A percentile compares a stretch with the other conserved stretches of the same genome.
Conservation (phyloP, 2,797 vertebrate species). For the Arrhamphus sclerolepis region DNA sequence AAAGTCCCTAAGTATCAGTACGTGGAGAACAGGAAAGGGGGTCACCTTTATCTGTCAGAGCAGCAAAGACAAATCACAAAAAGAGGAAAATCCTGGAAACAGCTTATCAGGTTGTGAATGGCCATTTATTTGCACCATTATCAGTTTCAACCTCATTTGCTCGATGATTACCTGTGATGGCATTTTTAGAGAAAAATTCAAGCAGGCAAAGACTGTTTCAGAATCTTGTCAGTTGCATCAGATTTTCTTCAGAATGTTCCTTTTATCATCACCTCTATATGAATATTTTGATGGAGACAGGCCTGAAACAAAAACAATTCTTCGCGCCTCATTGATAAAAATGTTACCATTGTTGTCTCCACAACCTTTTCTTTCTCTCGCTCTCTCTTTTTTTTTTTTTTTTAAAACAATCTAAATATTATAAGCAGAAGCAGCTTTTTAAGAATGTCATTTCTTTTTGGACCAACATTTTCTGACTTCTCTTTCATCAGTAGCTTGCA, state of each 20-base stretch:
- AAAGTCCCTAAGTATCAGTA: slow-evolving; percentile 43
- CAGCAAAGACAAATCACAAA: slow-evolving; percentile 39
- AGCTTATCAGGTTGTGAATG: slow-evolving; percentile 40
- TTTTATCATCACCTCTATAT: too few relatives aligned
- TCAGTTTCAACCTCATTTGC: slow-evolving; percentile 6
- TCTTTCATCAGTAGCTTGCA: too few relatives aligned
- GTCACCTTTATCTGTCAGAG: slow-evolving; percentile 43
- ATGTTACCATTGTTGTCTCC: too few relatives aligned
- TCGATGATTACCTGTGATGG: too few relatives aligned
- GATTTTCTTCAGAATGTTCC: too few relatives aligned
- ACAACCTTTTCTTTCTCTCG: neutral
- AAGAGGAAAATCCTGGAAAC: slow-evolving; percentile 45
- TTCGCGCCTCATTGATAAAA: too few relatives aligned
- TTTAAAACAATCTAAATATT: neutral
- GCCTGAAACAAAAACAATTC: neutral
- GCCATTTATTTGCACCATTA: slow-evolving; percentile 27
- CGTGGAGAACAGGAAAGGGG: slow-evolving; percentile 32
- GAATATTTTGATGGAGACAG: too few relatives aligned
- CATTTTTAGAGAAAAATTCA: too few relatives aligned
- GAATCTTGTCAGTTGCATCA: too few relatives aligned
- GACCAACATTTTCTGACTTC: too few relatives aligned
- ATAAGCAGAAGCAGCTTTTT: neutral
- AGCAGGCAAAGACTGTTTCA: too few relatives aligned
- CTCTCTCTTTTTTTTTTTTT: too few relatives aligned
- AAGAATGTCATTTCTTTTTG: neutral